Percentiles rank a stretch among this genome's conserved stretches.
Evolutionary conservation across 2,888 invertebrate species (phyloP).

Genomic region (Drosophila stalkeri): DNA sequence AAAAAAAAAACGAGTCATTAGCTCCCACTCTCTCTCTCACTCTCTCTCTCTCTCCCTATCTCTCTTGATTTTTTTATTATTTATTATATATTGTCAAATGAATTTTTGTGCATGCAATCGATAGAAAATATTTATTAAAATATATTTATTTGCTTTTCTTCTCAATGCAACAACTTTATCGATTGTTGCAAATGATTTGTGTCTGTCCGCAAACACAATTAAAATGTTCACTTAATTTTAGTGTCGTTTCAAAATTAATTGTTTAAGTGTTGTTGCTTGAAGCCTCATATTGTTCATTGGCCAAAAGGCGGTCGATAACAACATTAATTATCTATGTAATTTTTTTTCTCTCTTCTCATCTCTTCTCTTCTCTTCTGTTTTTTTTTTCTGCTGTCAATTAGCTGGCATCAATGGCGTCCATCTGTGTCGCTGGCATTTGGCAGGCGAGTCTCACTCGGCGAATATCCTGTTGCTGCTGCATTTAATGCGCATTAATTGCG

Average conservation of each 20-base stretch:
- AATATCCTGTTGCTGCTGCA: constrained; percentile 62
- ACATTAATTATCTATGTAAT: constrained; percentile 34
- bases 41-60: too few species aligned
- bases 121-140: too few species aligned
- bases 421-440: constrained; percentile 4
- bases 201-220: neutral
- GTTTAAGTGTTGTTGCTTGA: neutral
- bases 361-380: neutral
- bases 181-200: constrained; percentile 4
- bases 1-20: too few species aligned
- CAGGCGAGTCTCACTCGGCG: constrained; percentile 18
- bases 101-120: too few species aligned
- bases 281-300: constrained; percentile 2
- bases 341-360: too few species aligned
- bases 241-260: constrained; percentile 8
- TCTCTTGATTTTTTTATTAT: too few species aligned
- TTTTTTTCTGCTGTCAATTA: constrained; percentile 48
- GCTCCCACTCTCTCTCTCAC: too few species aligned
- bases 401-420: constrained; percentile 41
- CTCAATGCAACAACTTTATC: neutral
- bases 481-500: constrained; percentile 77
- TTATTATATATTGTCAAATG: too few species aligned
- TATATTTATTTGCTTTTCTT: neutral
- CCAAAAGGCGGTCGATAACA: constrained; percentile 20
- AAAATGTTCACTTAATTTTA: constrained; percentile 10